Base-by-base conservation (phyloP, 2,888 invertebrate genomes). In the Drosophila subsilvestris region DNA sequence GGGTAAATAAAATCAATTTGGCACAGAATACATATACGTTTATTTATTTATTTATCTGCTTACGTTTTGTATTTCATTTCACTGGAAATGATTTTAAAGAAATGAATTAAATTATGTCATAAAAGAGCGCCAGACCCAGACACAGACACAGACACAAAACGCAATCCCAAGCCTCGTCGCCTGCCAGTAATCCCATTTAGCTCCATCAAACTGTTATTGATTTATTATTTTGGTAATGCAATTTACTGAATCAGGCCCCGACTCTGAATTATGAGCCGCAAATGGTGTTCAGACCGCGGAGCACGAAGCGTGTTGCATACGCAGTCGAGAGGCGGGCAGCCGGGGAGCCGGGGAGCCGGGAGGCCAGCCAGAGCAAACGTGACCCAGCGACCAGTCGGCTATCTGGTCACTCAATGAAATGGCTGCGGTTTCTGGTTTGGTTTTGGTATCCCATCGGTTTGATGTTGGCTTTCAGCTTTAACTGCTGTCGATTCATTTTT, bases 161-260 rank as follows among this genome's bases (percentile, higher is more conserved):
- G n/a, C 37, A 37, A 37, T 37, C n/a, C 2, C 42, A 17, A 43
- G 43, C 44, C 61, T 59, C 51, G 58, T 56, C 58, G 65, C 68
- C 78, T 75, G 80, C 63, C 82, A 80, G 73, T 87, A 80, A 82
- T 77, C 73, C 51, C 80, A 80, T 85, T 86, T 85, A 73, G 60
- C 51, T 44, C 62, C 75, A 68, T 78, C 68, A 84, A 74, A 76
- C 66, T 68, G 66, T 80, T 87, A 87, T 84, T 85, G 82, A 82
- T 84, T 86, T 85, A 86, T 86, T 79, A 80, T 86, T 84, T 81
- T 67, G 82, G 76, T 85, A 85, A 85, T 85, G 80, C 77, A 82
- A 85, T 85, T 87, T 62, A 48, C 57, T 45, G 22, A 49, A 3
- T 20, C 58, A 14, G 18, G 27, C 18, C 8, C 42, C 18, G 49